Base-by-base conservation (phyloP, 1,140 invertebrate species). In the Lineus longissimus region DNA sequence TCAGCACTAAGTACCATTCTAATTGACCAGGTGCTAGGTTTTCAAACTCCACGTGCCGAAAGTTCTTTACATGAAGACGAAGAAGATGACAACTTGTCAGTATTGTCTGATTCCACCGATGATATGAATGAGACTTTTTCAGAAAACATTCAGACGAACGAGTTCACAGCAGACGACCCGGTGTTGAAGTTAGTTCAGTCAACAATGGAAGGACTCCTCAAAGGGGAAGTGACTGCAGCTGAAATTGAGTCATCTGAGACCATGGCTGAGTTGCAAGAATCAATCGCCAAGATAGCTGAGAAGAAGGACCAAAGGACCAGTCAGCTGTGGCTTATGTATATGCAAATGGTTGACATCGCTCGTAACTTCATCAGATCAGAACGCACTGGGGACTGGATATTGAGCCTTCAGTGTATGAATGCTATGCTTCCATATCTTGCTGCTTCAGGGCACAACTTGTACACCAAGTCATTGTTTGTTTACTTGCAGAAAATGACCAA, bases 401-500 rank as follows among this genome's bases (percentile, higher is more conserved):
- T 66, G 11, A 64, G 71, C 33, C 25, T 66, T 1, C 1, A 56
- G 9, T 23, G 63, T 7, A 15, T 83, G n/a, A 54, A 68, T 47
- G 61, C 73, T 60, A 83, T 83, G 73, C 63, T 82, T 9, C 79
- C 77, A 1, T 79, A 70, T 59, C 81, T 83, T 79, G n/a, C n/a
- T n/a, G n/a, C n/a, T n/a, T n/a, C n/a, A n/a, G n/a, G n/a, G n/a
- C n/a, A n/a, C n/a, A n/a, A 78, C 63, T 60, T 76, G 25, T 83
- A 83, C 70, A 76, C 81, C 4, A 85, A 84, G 76, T 81, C 78
- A 60, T 69, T 68, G 36, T 74, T 78, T 41, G 55, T 83, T 22
- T 84, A 84, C 70, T 59, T 84, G 15, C 78, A 82, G 75, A 68
- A 82, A 70, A 83, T 79, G 80, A 0, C 47, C 57, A 36, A 71